Evolutionary conservation across 2,113 vertebrate genomes (phyloP).

Genomic region (Cynopterus brachyotis): DNA sequence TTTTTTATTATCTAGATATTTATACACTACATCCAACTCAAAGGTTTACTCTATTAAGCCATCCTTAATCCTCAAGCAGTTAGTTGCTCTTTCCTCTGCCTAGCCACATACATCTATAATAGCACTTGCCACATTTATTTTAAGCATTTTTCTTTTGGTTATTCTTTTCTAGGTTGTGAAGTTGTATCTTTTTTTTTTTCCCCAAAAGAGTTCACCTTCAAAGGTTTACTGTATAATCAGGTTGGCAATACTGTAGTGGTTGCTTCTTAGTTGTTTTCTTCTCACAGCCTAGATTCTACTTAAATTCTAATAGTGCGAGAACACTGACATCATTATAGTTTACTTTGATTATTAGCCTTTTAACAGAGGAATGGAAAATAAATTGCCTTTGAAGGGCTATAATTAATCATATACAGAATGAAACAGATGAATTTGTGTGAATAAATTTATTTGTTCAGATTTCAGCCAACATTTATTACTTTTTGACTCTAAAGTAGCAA

Average conservation of each 20-base stretch:
- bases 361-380: not conserved
- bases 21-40: not conserved
- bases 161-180: not conserved
- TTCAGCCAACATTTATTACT: not conserved
- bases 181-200: not conserved
- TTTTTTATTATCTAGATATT: not conserved
- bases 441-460: slow-evolving; percentile 18
- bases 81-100: not conserved
- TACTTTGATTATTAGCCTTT: slow-evolving; percentile 1
- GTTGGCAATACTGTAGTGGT: not conserved
- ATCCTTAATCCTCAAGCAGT: not conserved
- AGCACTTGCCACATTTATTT: not conserved
- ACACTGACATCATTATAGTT: not conserved
- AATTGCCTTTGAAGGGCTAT: not conserved
- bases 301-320: not conserved
- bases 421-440: not conserved
- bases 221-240: not conserved
- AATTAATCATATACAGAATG: not conserved
- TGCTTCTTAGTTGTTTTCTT: slow-evolving; percentile 17
- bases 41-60: not conserved
- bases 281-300: not conserved
- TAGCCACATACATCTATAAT: not conserved
- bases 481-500: slow-evolving; percentile 14
- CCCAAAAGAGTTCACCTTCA: not conserved
- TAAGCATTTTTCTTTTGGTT: not conserved